phyloP scores from a whole-genome alignment of 2,797 vertebrate species.

The Semaprochilodus insignis region DNA sequence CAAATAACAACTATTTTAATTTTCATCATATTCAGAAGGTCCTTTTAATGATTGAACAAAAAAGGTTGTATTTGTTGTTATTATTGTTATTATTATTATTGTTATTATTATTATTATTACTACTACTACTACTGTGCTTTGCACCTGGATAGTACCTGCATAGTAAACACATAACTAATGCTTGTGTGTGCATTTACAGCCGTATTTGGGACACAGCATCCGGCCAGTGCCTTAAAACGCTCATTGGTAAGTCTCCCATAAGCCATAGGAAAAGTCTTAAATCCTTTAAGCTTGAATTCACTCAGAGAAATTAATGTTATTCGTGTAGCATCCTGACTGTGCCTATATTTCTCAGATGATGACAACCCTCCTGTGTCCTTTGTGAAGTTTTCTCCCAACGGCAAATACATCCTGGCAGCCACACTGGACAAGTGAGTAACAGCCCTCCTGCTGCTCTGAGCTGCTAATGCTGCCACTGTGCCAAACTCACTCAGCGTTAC shows the following conservation, averaged over 20 bases:
- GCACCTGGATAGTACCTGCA: too few species aligned
- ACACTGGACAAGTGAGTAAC: constrained; percentile 95
- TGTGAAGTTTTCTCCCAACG: constrained; percentile 98
- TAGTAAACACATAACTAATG: constrained; percentile 29
- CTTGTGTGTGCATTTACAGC: constrained; percentile 69
- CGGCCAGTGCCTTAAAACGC: constrained; percentile 98
- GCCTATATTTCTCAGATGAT: constrained; percentile 82
- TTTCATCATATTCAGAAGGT: too few species aligned
- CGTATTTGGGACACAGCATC: constrained; percentile 99
- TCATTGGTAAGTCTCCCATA: constrained; percentile 87
- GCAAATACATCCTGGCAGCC: constrained; percentile 98
- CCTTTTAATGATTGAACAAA: too few species aligned
- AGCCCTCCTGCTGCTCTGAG: not conserved
- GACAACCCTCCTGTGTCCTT: constrained; percentile 99
- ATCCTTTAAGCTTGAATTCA: not conserved
- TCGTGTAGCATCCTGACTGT: not conserved
- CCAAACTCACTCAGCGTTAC: not conserved
- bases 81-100: too few species aligned
- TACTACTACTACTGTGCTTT: too few species aligned
- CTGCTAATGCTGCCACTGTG: not conserved
- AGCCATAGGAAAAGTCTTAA: not conserved
- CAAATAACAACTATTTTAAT: too few species aligned
- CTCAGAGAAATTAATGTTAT: not conserved
- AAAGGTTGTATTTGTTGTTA: too few species aligned
- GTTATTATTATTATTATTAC: too few species aligned